Evolutionary conservation across 2,888 invertebrate species (phyloP), one percentile per base, ranked within the genome.

Genomic region (Hyposoter dolosus): DNA sequence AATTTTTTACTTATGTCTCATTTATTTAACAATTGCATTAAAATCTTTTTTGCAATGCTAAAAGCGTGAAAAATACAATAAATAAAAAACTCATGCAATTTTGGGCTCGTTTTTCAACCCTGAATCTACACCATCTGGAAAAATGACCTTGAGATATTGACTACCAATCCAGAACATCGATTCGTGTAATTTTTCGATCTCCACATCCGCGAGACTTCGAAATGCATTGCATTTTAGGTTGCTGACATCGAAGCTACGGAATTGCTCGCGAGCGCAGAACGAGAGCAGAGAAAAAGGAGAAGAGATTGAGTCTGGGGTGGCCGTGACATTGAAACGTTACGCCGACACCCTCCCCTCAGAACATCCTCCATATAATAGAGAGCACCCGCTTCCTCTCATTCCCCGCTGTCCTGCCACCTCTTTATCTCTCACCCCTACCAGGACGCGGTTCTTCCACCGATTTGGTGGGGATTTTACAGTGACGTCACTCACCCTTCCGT

Each of bases 271-370:
- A 75, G 15, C 43, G 28, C 45, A 17, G 53, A 53, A 5, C 68
- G 78, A 53, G 80, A 77, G 10, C 40, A 40, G 28, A 28, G 69
- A 43, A 68, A 66, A 81, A 69, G 19, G 45, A 43, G 32, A 19
- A 78, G 78, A 60, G 81, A 87, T 86, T 76, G 77, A 84, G 86
- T 83, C 82, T 80, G 85, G 82, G 81, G 83, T 82, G 86, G 86
- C 86, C 87, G 76, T 86, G 87, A 87, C 87, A 87, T 87, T 87
- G 87, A 87, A 86, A 87, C 78, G 78, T 84, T 79, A 66, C 68
- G 63, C 78, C 69, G 63, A 74, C 81, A 75, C 76, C 72, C 82
- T 53, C 83, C 0, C 28, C 47, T 53, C 28, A 56, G 66, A 23
- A 40, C 85, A 79, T 81, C 86, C 63, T 78, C 75, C 56, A 76